Percentiles rank a stretch among this genome's conserved stretches.
Evolutionary conservation across 2,113 vertebrate species (phyloP).

Genomic region (Clinocottus analis): DNA sequence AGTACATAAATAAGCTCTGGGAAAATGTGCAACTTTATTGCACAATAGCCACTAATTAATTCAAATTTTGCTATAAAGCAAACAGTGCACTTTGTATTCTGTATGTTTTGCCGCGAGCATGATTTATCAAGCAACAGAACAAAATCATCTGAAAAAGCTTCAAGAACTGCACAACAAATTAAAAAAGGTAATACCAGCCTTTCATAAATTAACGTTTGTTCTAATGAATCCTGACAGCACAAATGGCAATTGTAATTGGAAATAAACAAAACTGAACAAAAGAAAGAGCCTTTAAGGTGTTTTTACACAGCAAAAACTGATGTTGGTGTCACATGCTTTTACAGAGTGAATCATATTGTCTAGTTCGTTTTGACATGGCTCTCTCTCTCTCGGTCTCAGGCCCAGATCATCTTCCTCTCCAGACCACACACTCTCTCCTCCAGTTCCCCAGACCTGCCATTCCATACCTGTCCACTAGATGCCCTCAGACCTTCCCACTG

Average conservation of each 20-base stretch:
- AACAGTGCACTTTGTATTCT: not conserved
- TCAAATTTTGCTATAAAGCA: not conserved
- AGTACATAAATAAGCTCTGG: not conserved
- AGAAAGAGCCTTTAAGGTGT: not conserved
- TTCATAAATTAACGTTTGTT: not conserved
- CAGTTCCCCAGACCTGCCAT: not conserved
- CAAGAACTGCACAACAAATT: not conserved
- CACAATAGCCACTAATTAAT: not conserved
- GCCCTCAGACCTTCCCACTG: not conserved
- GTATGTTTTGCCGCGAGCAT: not conserved
- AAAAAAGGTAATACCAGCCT: not conserved
- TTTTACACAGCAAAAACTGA: not conserved
- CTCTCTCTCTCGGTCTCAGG: not conserved
- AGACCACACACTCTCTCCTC: not conserved
- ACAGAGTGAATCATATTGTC: not conserved
- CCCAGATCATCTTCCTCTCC: not conserved
- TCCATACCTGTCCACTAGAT: no score
- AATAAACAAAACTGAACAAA: not conserved
- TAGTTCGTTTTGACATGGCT: not conserved
- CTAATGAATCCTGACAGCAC: not conserved
- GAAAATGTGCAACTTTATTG: not conserved
- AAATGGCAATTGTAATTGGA: not conserved
- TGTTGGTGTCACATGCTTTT: not conserved
- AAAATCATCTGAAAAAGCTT: not conserved
- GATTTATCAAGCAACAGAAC: not conserved